phyloP scores from a whole-genome alignment of 2,888 invertebrate genomes.

The Hydraecia micacea region DNA sequence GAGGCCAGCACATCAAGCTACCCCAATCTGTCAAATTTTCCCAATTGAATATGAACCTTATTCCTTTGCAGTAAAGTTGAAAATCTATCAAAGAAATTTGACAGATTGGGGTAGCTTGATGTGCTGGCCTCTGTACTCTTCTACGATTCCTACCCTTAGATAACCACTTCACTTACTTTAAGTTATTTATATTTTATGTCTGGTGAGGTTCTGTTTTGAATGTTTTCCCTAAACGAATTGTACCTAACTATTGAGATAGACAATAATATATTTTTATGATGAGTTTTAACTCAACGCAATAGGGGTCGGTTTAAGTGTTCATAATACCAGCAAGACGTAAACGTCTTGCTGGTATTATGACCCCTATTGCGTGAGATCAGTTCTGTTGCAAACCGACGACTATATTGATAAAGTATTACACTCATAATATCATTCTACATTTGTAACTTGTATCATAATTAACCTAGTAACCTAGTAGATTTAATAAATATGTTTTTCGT shows the following conservation, averaged over 20 bases:
- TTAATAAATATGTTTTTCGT: background rate
- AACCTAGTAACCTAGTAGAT: background rate
- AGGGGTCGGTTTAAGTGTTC: too few species aligned
- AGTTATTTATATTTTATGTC: background rate
- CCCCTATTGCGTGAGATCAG: too few species aligned
- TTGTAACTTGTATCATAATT: background rate
- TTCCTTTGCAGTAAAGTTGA: too few species aligned
- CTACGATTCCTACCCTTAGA: background rate
- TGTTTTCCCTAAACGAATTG: background rate
- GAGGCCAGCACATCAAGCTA: too few species aligned
- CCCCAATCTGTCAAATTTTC: too few species aligned
- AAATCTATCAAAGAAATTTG: too few species aligned
- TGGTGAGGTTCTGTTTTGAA: background rate
- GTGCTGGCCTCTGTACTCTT: too few species aligned
- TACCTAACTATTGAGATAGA: background rate
- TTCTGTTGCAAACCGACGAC: slow-evolving; percentile 7
- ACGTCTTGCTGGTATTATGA: background rate
- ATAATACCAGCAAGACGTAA: too few species aligned
- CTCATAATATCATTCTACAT: background rate
- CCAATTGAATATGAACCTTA: too few species aligned
- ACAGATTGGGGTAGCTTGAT: too few species aligned
- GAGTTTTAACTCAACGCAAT: too few species aligned
- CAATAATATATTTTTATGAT: background rate
- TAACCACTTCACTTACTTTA: background rate
- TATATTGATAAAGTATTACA: background rate